Base-by-base conservation (phyloP, 2,113 vertebrate genomes). In the Chionis minor region DNA sequence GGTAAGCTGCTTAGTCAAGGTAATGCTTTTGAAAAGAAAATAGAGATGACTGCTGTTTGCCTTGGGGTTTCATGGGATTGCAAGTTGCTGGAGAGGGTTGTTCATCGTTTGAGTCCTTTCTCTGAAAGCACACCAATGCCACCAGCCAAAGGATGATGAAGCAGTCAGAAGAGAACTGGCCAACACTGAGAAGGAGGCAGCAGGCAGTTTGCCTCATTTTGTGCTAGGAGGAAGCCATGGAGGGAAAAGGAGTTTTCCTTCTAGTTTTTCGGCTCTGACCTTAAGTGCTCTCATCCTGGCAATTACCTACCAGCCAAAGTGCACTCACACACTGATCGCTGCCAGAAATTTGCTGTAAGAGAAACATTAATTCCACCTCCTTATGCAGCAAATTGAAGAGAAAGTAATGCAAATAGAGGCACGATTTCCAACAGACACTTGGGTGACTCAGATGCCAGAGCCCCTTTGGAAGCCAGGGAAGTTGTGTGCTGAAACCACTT, bases 1-100 rank as follows among this genome's bases (percentile, higher is more conserved):
- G 67, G 74, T 95, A 90, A 96, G 95, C 93, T 94, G 96, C 94
- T 96, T 88, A 96, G 94, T 80, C 94, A 91, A 92, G 67, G 95
- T 91, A 42, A 40, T 90, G 94, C 87, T 88, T 93, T 65, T 80
- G 84, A 93, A 96, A 94, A 66, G 96, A 73, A 96, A 97, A 92
- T 81, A 81, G 96, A 95, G 91, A 92, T 91, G 97, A 33, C 81
- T 96, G 77, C 88, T 95, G 89, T 88, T 96, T 96, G 94, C 95
- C 93, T 74, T 56, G 93, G 89, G 91, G 84, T 92, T 82, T 86
- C 71, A 10, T 28, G 81, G 95, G 45, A 47, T 70, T 82, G 70
- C 12, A n/a, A 86, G 85, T 66, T 78, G 93, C 74, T 86, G 93
- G 62, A 77, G 49, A 90, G 74, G 62, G 71, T 70, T 80, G 91